A percentile compares a stretch with the other conserved stretches of the same genome.
phyloP scores from a whole-genome alignment of 2,888 invertebrate species.

The Leucoptera coffeella region DNA sequence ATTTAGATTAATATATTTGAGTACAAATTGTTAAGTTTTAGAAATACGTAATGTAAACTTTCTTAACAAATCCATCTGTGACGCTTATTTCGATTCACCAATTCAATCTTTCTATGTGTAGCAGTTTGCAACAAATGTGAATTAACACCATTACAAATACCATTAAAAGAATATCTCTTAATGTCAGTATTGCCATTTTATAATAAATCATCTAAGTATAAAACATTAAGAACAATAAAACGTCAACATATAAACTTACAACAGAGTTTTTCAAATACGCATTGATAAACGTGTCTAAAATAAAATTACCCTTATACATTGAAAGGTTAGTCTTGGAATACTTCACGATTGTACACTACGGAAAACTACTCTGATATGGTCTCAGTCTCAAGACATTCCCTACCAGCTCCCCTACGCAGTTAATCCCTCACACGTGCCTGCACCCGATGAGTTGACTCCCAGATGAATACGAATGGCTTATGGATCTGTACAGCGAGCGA shows the following conservation, averaged over 20 bases:
- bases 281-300: neutral
- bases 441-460: too few relatives aligned
- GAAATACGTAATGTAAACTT: neutral
- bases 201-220: too few relatives aligned
- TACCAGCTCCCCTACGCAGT: constrained; percentile 40
- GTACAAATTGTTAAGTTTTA: too few relatives aligned
- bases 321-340: constrained; percentile 35
- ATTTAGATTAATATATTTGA: constrained; percentile 12
- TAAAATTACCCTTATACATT: constrained; percentile 1
- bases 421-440: too few relatives aligned
- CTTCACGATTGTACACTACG: constrained; percentile 16
- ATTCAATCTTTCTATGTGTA: constrained; percentile 32
- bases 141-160: constrained; percentile 6
- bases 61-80: neutral
- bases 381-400: constrained; percentile 52
- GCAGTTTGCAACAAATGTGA: constrained; percentile 45
- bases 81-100: constrained; percentile 8
- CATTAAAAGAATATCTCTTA: constrained; percentile 1
- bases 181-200: too few relatives aligned
- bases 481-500: too few relatives aligned
- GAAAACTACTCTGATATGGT: constrained; percentile 45
- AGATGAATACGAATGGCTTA: too few relatives aligned
- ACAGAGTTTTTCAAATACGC: neutral
- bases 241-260: constrained; percentile 1
- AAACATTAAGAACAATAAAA: neutral